Conservation (phyloP, 1,140 invertebrate species). For the Metaphire vulgaris region DNA sequence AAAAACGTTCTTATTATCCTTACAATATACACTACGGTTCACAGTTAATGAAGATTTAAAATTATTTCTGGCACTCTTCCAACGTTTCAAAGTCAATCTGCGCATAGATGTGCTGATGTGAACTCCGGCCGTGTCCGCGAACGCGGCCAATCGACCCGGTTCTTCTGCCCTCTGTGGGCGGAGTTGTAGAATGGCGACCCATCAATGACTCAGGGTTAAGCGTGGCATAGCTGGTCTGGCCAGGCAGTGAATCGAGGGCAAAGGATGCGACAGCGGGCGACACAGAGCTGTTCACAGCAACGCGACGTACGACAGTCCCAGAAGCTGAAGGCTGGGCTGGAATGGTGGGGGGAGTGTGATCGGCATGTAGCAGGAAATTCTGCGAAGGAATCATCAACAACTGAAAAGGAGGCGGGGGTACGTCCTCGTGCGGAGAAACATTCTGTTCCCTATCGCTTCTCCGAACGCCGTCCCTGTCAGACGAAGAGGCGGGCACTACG, state of each 20-base stretch:
- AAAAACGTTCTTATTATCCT: no score
- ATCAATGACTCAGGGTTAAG: background rate
- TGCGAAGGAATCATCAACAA: background rate
- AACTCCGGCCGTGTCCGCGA: background rate
- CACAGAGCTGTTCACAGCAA: no score
- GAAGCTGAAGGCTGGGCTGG: background rate
- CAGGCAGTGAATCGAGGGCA: no score
- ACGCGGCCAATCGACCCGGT: no score
- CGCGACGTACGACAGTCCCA: no score
- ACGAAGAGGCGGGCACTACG: no score
- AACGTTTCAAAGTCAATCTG: background rate
- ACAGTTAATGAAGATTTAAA: no score
- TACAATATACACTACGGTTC: no score
- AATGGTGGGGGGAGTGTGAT: background rate
- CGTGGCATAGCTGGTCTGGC: background rate
- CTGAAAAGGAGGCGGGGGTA: background rate
- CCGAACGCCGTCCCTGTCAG: no score
- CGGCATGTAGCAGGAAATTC: background rate
- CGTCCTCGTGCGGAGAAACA: background rate
- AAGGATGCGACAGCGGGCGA: no score
- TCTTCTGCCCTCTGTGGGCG: background rate
- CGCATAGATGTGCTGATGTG: background rate
- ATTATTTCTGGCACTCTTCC: background rate
- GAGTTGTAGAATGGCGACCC: background rate
- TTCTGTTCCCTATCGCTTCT: no score